Percentiles rank a stretch among this genome's conserved stretches.
phyloP scores from a whole-genome alignment of 2,113 vertebrate genomes.

The Lates calcarifer region DNA sequence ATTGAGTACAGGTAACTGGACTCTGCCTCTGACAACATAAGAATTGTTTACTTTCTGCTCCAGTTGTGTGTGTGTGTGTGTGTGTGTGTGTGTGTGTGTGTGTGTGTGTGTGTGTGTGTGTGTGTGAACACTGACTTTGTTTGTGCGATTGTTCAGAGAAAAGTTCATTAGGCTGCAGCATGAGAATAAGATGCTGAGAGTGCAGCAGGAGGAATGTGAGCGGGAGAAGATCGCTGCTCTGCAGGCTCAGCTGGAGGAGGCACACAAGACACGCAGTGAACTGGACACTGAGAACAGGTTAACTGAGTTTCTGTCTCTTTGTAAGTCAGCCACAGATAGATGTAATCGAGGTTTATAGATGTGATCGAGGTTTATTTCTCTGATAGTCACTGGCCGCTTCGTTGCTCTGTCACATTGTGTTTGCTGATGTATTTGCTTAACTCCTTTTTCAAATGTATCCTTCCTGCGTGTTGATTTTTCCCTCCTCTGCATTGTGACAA shows the following conservation, averaged over 20 bases:
- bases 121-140: neutral
- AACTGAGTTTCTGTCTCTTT: neutral
- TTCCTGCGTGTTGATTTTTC: neutral
- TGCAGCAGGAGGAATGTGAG: conserved; percentile 93
- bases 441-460: neutral
- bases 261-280: conserved; percentile 88
- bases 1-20: conserved; percentile 91
- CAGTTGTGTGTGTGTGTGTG: neutral
- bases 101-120: neutral
- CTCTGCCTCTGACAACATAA: neutral
- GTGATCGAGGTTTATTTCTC: neutral
- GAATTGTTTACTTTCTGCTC: neutral
- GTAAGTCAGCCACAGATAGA: neutral
- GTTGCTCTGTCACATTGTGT: too few relatives aligned
- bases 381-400: neutral
- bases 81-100: too few relatives aligned
- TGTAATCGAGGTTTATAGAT: neutral
- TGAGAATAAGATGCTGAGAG: conserved; percentile 96
- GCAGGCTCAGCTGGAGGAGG: conserved; percentile 91
- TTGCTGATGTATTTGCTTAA: neutral
- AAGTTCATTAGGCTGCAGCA: conserved; percentile 96
- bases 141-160: conserved; percentile 82
- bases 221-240: conserved; percentile 90
- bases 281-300: conserved; percentile 93
- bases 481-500: neutral